Conservation (phyloP, 1,140 invertebrate genomes). For the Neocloeon triangulifer region DNA sequence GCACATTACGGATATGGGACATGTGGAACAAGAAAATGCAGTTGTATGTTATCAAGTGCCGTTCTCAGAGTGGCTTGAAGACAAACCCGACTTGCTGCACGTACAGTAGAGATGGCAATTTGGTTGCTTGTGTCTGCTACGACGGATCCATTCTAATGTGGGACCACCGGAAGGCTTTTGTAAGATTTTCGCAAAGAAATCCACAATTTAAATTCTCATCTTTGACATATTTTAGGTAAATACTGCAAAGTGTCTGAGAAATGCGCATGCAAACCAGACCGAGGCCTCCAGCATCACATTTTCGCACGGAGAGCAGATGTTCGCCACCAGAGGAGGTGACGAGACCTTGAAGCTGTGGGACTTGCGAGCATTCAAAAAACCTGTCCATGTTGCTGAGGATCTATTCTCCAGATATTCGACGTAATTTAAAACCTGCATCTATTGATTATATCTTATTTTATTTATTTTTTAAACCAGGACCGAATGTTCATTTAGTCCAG, state of each 20-base stretch:
- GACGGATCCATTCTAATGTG: slow-evolving; percentile 97
- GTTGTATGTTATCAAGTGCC: slow-evolving; percentile 70
- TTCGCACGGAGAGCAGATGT: slow-evolving; percentile 61
- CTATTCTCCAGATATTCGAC: slow-evolving; percentile 64
- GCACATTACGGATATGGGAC: slow-evolving; percentile 79
- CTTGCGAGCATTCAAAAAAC: slow-evolving; percentile 56
- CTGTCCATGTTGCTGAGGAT: slow-evolving; percentile 38
- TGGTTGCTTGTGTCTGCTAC: slow-evolving; percentile 72
- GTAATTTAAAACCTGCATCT: slow-evolving; percentile 14
- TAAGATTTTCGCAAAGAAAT: slow-evolving; percentile 14
- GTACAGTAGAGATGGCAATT: slow-evolving; percentile 70
- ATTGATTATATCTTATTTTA: slow-evolving; percentile 1
- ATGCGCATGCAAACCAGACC: slow-evolving; percentile 55
- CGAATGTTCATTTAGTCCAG: slow-evolving; percentile 84
- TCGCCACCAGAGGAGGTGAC: slow-evolving; percentile 72
- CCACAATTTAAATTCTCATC: no score
- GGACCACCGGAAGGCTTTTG: slow-evolving; percentile 60
- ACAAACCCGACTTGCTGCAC: slow-evolving; percentile 65
- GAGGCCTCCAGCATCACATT: slow-evolving; percentile 72
- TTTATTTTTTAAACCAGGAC: slow-evolving; percentile 32
- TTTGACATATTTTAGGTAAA: slow-evolving; percentile 31
- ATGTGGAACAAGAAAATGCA: slow-evolving; percentile 54
- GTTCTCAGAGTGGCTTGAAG: slow-evolving; percentile 69
- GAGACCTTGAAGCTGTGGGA: slow-evolving; percentile 94
- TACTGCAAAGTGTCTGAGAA: slow-evolving; percentile 48